Evolutionary conservation across 1,140 invertebrate species (phyloP).

Genomic region (Drosophila suzukii): DNA sequence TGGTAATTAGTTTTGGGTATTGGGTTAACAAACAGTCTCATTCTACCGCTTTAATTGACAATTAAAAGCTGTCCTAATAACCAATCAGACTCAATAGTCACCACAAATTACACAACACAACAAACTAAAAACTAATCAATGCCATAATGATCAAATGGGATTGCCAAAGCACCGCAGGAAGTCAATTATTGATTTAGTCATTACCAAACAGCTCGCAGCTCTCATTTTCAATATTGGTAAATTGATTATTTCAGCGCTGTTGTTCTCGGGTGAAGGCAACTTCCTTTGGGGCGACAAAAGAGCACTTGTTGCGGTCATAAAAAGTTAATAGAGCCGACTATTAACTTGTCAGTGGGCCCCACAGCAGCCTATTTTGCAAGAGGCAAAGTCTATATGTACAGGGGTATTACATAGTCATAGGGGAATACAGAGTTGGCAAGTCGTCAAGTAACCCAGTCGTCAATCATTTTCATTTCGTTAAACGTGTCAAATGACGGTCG

Average conservation of each 20-base stretch:
- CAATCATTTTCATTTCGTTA: conserved; percentile 76
- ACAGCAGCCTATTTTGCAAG: conserved; percentile 41
- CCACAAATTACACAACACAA: conserved; percentile 4
- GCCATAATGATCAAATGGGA: conserved; percentile 32
- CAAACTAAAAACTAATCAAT: conserved; percentile 40
- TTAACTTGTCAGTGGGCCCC: conserved; percentile 73
- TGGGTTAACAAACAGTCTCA: background rate
- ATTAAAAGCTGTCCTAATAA: conserved; percentile 9
- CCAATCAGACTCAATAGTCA: background rate
- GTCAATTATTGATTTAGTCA: conserved; percentile 68
- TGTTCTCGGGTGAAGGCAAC: conserved; percentile 48
- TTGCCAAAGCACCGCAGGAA: conserved; percentile 58
- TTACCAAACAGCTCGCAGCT: conserved; percentile 42
- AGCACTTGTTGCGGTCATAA: conserved; percentile 46
- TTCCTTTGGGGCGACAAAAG: conserved; percentile 51
- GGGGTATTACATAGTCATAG: background rate
- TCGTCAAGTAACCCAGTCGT: conserved; percentile 49
- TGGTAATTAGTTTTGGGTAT: background rate
- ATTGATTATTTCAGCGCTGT: conserved; percentile 43
- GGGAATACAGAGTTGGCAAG: conserved; percentile 16
- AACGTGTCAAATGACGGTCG: conserved; percentile 70
- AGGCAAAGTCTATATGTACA: conserved; percentile 16
- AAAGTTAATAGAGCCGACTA: conserved; percentile 62
- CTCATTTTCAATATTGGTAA: conserved; percentile 54
- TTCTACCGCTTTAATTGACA: background rate